Conservation (phyloP, 2,113 vertebrate genomes). For the Terrapene triunguis region DNA sequence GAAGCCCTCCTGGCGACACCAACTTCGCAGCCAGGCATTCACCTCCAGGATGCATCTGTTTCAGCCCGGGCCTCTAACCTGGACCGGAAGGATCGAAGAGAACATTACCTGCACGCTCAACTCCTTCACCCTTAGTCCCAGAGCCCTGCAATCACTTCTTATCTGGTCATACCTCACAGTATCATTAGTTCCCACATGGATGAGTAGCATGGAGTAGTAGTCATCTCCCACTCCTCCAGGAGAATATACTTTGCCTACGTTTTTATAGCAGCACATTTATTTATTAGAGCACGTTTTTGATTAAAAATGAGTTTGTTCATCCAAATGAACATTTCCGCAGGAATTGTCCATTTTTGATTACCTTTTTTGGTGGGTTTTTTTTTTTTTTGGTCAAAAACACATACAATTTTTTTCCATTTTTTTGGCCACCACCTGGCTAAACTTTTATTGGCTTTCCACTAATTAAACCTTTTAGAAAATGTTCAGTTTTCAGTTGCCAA, state of each 20-base stretch:
- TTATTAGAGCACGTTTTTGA: background rate
- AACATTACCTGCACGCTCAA: too few relatives aligned
- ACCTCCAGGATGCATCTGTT: too few relatives aligned
- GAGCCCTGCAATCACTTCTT: too few relatives aligned
- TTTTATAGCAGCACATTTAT: background rate
- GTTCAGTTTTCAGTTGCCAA: background rate
- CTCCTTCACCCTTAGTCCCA: too few relatives aligned
- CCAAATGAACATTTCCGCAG: background rate
- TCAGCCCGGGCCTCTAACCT: too few relatives aligned
- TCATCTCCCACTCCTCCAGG: background rate
- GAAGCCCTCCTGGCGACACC: too few relatives aligned
- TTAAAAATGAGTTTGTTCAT: background rate
- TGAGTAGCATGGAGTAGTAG: too few relatives aligned
- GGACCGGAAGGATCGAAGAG: too few relatives aligned
- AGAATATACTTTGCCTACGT: background rate
- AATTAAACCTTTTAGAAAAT: accelerated
- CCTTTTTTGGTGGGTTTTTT: background rate
- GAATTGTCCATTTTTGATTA: background rate
- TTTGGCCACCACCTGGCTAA: background rate
- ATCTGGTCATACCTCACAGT: too few relatives aligned
- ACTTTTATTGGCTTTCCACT: background rate
- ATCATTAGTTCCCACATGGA: too few relatives aligned
- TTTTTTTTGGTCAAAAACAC: background rate
- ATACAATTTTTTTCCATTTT: background rate
- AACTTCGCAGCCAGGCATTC: too few relatives aligned